These are phyloP conservation scores for Podarcis raffonei DNA, from an alignment of 2,113 vertebrate species.

Conservation along the genomic window DNA sequence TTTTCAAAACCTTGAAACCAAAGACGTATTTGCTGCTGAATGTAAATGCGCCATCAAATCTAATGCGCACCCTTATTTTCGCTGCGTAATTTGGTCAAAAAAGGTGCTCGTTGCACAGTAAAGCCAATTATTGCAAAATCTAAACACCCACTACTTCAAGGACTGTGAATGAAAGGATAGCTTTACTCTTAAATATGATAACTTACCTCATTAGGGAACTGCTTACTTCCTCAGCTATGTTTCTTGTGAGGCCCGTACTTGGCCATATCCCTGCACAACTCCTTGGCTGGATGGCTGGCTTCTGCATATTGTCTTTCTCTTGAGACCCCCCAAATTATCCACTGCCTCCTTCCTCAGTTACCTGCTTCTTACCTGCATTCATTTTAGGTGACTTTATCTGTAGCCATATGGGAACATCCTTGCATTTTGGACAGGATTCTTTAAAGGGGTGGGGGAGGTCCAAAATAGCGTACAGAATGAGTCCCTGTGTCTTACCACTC, in stretches of 20 bases:
- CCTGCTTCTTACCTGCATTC: not conserved
- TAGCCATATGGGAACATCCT: not conserved
- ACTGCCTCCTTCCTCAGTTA: not conserved
- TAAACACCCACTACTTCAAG: not conserved
- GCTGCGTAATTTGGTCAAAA: too few species aligned
- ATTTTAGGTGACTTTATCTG: not conserved
- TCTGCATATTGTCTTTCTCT: not conserved
- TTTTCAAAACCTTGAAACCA: too few species aligned
- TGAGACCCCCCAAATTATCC: not conserved
- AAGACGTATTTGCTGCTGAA: too few species aligned
- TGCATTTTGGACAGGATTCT: not conserved
- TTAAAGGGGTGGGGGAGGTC: not conserved
- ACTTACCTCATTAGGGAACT: not conserved
- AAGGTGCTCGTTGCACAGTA: not conserved
- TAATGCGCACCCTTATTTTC: too few species aligned
- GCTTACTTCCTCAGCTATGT: not conserved
- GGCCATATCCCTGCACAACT: not conserved
- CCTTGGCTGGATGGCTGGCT: not conserved
- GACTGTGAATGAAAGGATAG: not conserved
- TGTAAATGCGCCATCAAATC: too few species aligned
- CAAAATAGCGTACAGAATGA: not conserved
- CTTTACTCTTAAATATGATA: not conserved
- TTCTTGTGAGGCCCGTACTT: not conserved
- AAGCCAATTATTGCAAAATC: not conserved
- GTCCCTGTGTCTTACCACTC: not conserved